These are phyloP conservation scores for Seriola rivoliana DNA, from an alignment of 2,113 vertebrate species.

Conservation along the genomic window DNA sequence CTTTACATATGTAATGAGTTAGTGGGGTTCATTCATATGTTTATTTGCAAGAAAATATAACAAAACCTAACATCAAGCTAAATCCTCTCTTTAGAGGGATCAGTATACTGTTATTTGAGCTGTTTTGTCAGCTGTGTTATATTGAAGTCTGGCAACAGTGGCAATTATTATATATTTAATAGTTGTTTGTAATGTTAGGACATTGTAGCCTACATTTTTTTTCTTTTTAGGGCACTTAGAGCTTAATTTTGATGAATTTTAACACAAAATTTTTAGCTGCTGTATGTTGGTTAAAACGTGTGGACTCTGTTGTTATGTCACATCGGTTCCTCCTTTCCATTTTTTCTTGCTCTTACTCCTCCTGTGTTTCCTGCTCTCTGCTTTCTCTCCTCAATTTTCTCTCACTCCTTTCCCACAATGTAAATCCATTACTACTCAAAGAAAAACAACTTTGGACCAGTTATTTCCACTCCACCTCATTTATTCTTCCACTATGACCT, in stretches of 20 bases:
- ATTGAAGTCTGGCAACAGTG: conserved; percentile 13
- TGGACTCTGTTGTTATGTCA: neutral
- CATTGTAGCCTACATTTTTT: neutral
- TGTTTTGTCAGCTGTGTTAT: conserved; percentile 27
- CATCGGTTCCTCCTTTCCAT: neutral
- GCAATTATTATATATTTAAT: conserved; percentile 24
- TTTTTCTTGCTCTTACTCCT: neutral
- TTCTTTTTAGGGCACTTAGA: conserved; percentile 20
- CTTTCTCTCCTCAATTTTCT: conserved; percentile 1
- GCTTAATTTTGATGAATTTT: neutral
- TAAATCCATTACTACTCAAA: conserved; percentile 30
- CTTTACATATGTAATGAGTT: neutral
- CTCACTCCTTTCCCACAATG: conserved; percentile 4
- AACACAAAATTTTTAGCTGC: neutral
- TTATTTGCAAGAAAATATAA: conserved; percentile 6
- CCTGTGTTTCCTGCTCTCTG: neutral
- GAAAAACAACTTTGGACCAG: conserved; percentile 36
- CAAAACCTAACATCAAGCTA: neutral
- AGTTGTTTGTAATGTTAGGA: conserved; percentile 22
- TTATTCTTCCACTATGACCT: conserved; percentile 38
- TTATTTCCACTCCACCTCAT: conserved; percentile 62
- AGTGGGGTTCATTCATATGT: neutral
- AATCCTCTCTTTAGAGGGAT: conserved; percentile 37
- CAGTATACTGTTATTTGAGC: conserved; percentile 36
- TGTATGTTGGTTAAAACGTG: neutral